Evolutionary conservation across 2,113 vertebrate genomes (phyloP).

Genomic region (Dipodomys ordii): DNA sequence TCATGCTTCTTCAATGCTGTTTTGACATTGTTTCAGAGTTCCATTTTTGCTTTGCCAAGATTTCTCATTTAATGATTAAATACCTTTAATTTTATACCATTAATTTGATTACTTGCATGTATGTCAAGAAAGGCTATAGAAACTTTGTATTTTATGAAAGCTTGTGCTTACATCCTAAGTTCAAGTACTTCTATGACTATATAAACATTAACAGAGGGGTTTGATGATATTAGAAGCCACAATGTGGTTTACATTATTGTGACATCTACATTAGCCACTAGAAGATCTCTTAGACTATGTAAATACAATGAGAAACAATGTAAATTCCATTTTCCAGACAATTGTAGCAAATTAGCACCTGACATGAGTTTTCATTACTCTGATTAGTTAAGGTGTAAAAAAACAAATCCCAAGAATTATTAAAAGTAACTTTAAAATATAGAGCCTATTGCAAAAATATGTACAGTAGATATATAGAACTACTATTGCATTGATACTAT

Average conservation of each 20-base stretch:
- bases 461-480: not conserved
- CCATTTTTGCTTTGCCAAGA: not conserved
- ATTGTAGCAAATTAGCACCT: slow-evolving; percentile 26
- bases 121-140: not conserved
- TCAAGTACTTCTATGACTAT: slow-evolving; percentile 24
- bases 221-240: not conserved
- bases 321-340: slow-evolving; percentile 5
- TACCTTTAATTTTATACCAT: slow-evolving; percentile 31
- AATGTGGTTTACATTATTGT: not conserved
- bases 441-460: slow-evolving; percentile 20
- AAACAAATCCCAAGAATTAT: not conserved
- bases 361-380: not conserved
- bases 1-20: not conserved
- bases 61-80: slow-evolving; percentile 49
- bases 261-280: slow-evolving; percentile 8
- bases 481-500: not conserved
- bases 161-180: not conserved
- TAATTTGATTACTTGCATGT: not conserved
- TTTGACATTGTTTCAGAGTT: not conserved
- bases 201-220: not conserved
- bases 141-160: slow-evolving; percentile 27
- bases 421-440: not conserved
- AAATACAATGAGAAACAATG: slow-evolving; percentile 11
- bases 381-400: slow-evolving; percentile 18
- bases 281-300: slow-evolving; percentile 20